Base-by-base conservation (phyloP, 2,113 vertebrate genomes). In the Galemys pyrenaicus region DNA sequence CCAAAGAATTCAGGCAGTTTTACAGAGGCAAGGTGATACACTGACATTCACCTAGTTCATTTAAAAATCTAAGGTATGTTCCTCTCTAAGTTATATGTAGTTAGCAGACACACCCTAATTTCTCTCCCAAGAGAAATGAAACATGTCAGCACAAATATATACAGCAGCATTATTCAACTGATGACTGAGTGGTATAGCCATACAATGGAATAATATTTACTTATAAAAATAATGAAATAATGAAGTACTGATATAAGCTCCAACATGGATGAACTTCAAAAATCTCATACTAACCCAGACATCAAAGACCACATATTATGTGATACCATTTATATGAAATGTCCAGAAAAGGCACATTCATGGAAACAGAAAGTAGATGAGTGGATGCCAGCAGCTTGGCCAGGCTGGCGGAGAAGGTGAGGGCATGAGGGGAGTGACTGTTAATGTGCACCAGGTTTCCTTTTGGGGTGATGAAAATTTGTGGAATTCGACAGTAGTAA, bases 221-320 rank as follows among this genome's bases (percentile, higher is more conserved):
- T 9, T 20, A 73, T 44, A 82, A 82, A 96, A 87, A 92, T 32
- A 90, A 70, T 58, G 44, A 96, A 87, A 92, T 32, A 90, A 70
- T 58, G 44, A 65, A 83, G 41, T 77, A 41, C 0, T 49, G n/a
- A 70, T 79, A 70, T 0, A 54, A 37, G 2, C 44, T 46, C 58
- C 78, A 70, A 46, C 37, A 44, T 30, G 28, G 41, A n/a, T 37
- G 2, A 62, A 67, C 56, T 56, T 87, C 30, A 74, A 65, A 84
- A 92, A 86, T 74, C n/a, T 28, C 17, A 70, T 19, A 20, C 24
- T 12, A 46, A 54, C 11, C 28, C 60, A 80, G 22, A 49, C 24
- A 65, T 9, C 35, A 60, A 83, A 78, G 9, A 37, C 10, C 12
- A 17, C 49, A 51, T 51, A 17, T 51, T 60, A 3, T 19, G 22